These are phyloP conservation scores for Natator depressus DNA, from an alignment of 2,113 vertebrate species.

Conservation along the genomic window DNA sequence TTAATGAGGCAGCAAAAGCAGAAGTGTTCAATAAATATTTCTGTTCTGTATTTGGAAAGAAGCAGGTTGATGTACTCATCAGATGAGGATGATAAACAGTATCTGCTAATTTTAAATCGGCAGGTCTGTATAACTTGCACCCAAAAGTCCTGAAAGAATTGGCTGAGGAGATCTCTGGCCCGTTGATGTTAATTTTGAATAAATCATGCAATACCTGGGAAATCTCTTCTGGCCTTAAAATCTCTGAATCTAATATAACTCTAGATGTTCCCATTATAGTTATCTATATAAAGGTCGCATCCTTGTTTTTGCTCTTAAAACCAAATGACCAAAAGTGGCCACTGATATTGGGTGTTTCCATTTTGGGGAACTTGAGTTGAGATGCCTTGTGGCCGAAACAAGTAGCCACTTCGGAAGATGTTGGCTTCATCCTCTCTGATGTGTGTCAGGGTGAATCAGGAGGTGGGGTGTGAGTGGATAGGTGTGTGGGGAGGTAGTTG, in stretches of 20 bases:
- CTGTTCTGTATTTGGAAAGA: not conserved
- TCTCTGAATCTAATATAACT: not conserved
- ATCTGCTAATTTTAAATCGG: not conserved
- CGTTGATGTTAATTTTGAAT: not conserved
- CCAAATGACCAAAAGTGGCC: not conserved
- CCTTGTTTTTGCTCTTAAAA: not conserved
- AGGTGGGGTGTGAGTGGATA: not conserved
- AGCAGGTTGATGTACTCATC: not conserved
- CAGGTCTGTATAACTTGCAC: not conserved
- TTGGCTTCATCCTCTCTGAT: not conserved
- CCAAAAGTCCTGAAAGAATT: not conserved
- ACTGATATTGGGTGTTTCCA: not conserved
- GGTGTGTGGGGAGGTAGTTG: not conserved
- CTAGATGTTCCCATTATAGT: not conserved
- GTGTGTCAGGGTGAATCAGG: not conserved
- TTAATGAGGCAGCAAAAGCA: not conserved
- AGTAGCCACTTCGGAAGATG: not conserved
- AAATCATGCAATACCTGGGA: not conserved
- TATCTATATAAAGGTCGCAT: not conserved
- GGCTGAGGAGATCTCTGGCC: not conserved
- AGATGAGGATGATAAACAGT: not conserved
- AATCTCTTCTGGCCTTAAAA: not conserved
- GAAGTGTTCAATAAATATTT: not conserved
- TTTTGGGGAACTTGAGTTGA: not conserved
- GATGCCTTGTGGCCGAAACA: not conserved